These are phyloP conservation scores for Microctenopoma steveboyesi DNA, from an alignment of 2,797 vertebrate species.

Conservation along the genomic window DNA sequence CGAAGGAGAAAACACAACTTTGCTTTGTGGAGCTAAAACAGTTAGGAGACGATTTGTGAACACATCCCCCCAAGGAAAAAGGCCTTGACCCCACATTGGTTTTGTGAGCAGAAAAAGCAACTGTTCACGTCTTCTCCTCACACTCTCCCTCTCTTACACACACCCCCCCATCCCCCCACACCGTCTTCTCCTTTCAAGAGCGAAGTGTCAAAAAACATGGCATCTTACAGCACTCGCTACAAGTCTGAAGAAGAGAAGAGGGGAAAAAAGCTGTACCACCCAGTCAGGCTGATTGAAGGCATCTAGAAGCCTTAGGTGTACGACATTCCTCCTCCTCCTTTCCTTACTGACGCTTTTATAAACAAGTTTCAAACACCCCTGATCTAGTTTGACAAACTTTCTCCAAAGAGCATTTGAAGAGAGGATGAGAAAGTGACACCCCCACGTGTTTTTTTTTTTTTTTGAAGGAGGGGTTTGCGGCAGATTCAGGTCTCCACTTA, in stretches of 20 bases:
- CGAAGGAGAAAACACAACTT: constrained; percentile 65
- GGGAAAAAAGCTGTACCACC: constrained; percentile 74
- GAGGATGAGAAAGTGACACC: constrained; percentile 81
- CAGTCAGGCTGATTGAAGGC: constrained; percentile 79
- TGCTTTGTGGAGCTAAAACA: constrained; percentile 62
- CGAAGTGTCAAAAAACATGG: constrained; percentile 80
- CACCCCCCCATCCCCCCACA: constrained; percentile 19
- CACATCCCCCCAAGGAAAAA: constrained; percentile 52
- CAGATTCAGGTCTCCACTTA: constrained; percentile 73
- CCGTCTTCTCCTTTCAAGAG: constrained; percentile 72
- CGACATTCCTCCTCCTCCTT: constrained; percentile 78
- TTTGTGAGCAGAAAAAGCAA: constrained; percentile 56
- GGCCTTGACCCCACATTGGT: constrained; percentile 60
- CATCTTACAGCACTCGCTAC: constrained; percentile 75
- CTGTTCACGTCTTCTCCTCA: constrained; percentile 57
- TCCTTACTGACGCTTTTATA: constrained; percentile 79
- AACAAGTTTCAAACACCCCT: constrained; percentile 83
- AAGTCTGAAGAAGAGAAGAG: constrained; percentile 71
- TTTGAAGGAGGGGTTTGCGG: constrained; percentile 21
- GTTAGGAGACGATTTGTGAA: constrained; percentile 68
- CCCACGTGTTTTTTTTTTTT: constrained; percentile 67
- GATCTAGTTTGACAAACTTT: constrained; percentile 89
- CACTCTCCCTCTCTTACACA: constrained; percentile 32
- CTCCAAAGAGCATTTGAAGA: constrained; percentile 85
- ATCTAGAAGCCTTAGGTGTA: constrained; percentile 80